Conservation (phyloP, 2,797 vertebrate genomes). For the Natrix natrix region DNA sequence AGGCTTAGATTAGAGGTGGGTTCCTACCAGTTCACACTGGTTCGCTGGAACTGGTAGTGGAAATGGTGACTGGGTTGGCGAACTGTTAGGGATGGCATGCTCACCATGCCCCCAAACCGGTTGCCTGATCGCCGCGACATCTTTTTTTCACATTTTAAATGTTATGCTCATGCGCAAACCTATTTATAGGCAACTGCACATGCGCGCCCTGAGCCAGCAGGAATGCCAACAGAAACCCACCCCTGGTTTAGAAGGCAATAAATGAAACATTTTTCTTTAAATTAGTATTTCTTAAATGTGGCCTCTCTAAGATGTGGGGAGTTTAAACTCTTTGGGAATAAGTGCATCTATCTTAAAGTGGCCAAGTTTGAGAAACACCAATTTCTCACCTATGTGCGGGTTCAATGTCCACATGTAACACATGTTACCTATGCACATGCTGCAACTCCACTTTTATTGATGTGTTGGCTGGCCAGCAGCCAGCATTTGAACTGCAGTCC, state of each 20-base stretch:
- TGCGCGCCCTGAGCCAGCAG: no score
- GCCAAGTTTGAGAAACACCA: neutral
- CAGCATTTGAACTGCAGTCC: neutral
- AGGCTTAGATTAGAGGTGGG: neutral
- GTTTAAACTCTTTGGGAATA: neutral
- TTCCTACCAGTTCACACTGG: no score
- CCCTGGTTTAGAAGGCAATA: neutral
- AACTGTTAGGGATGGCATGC: no score
- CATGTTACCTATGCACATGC: neutral
- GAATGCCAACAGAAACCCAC: no score
- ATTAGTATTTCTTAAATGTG: neutral
- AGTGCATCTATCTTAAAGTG: neutral
- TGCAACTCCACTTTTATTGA: neutral
- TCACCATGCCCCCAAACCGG: no score
- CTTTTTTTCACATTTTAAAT: no score
- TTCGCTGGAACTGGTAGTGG: no score
- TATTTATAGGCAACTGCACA: no score
- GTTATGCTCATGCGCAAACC: no score
- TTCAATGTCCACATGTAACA: neutral
- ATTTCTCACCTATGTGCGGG: neutral
- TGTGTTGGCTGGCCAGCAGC: neutral
- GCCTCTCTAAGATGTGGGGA: neutral
- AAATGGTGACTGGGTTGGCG: no score
- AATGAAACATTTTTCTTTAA: neutral
- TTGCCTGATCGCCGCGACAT: no score